Conservation (phyloP, 2,888 invertebrate genomes). For the Formica aserva region DNA sequence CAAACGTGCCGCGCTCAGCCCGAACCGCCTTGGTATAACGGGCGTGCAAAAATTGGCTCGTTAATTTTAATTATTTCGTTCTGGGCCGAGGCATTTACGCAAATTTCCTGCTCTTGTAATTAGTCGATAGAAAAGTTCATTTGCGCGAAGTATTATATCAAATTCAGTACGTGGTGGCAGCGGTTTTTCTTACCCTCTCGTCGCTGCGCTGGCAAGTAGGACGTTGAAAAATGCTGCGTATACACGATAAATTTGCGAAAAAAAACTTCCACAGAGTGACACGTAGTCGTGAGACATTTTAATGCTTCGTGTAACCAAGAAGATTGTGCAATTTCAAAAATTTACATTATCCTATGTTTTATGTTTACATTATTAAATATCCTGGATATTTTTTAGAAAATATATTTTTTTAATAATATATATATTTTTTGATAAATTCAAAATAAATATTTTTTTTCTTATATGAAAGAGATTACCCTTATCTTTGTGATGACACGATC, state of each 20-base stretch:
- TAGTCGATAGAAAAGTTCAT: constrained; percentile 62
- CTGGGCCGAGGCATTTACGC: constrained; percentile 41
- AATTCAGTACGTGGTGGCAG: constrained; percentile 40
- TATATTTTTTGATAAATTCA: background rate
- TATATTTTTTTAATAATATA: constrained; percentile 9
- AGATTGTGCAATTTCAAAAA: constrained; percentile 15
- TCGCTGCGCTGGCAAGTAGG: constrained; percentile 19
- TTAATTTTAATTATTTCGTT: constrained; percentile 70
- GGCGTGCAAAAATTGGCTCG: constrained; percentile 68
- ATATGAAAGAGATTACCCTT: background rate
- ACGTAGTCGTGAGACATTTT: constrained; percentile 22
- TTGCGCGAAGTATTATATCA: constrained; percentile 54
- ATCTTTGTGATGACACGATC: background rate
- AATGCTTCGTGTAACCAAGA: constrained; percentile 5
- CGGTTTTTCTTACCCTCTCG: constrained; percentile 51
- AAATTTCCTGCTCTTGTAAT: constrained; percentile 57
- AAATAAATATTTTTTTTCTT: background rate
- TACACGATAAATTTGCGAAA: constrained; percentile 30
- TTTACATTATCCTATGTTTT: constrained; percentile 16
- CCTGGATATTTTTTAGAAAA: background rate
- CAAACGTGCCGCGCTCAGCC: constrained; percentile 45
- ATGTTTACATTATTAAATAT: background rate
- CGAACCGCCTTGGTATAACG: constrained; percentile 33
- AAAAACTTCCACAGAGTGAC: constrained; percentile 34
- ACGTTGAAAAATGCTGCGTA: constrained; percentile 42